A percentile compares a stretch with the other conserved stretches of the same genome.
Conservation (phyloP, 2,888 invertebrate genomes). For the Lycocerus yunnanus region DNA sequence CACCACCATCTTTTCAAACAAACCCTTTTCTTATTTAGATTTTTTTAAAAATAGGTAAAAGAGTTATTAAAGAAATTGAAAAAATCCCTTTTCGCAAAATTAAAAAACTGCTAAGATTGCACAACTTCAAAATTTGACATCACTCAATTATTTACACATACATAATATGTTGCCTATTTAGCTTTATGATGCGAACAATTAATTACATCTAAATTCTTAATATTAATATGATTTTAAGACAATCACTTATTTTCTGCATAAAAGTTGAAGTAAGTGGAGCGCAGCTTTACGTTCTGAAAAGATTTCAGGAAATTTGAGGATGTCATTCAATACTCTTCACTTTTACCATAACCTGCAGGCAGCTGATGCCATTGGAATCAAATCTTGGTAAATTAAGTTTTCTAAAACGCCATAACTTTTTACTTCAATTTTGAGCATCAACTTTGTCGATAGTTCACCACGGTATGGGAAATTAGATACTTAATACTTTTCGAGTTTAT, state of each 20-base stretch:
- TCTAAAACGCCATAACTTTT: neutral
- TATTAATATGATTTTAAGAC: neutral
- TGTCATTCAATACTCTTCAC: neutral
- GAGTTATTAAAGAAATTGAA: neutral
- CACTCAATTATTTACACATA: neutral
- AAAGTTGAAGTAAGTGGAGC: neutral
- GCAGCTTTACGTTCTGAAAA: neutral
- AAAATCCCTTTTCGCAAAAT: neutral
- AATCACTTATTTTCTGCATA: neutral
- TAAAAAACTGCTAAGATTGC: too few species aligned
- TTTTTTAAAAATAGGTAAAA: constrained; percentile 4
- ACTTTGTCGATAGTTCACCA: neutral
- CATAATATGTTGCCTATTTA: neutral
- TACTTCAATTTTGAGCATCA: neutral
- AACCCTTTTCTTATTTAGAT: constrained; percentile 23
- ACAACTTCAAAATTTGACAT: neutral
- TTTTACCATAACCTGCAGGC: neutral
- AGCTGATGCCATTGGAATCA: neutral
- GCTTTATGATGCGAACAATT: too few species aligned
- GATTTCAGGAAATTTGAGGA: neutral
- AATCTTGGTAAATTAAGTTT: neutral
- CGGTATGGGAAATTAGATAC: neutral
- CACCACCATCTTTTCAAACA: constrained; percentile 27
- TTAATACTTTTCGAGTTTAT: neutral
- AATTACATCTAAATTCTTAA: neutral